These are phyloP conservation scores for Myopa testacea DNA, from an alignment of 2,888 invertebrate species.

Conservation along the genomic window DNA sequence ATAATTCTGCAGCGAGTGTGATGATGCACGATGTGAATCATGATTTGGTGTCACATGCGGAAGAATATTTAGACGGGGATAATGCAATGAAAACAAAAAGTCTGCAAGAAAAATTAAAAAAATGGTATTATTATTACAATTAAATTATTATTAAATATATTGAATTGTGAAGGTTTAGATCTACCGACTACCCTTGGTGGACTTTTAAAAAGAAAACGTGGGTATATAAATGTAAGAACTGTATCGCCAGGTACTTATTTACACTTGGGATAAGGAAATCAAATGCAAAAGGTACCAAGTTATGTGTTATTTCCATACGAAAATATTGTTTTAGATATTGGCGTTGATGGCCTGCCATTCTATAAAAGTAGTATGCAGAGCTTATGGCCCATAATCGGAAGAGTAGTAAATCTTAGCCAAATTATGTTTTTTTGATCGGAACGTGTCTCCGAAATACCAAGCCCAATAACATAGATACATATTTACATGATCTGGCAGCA, in stretches of 20 bases:
- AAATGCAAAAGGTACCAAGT: background rate
- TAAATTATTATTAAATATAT: background rate
- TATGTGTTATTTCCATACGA: background rate
- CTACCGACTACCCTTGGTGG: background rate
- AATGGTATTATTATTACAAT: background rate
- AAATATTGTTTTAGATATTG: background rate
- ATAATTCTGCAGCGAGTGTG: too few species aligned
- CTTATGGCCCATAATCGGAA: background rate
- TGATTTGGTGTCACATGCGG: too few species aligned
- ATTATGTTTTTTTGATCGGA: slow-evolving; percentile 12
- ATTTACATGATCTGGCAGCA: background rate
- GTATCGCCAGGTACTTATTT: too few species aligned
- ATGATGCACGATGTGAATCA: too few species aligned
- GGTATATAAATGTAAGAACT: background rate
- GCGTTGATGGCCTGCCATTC: background rate
- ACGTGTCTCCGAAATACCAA: background rate
- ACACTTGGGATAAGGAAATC: background rate
- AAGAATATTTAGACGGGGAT: too few species aligned
- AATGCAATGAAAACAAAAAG: too few species aligned
- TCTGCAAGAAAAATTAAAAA: background rate
- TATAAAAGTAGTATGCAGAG: background rate
- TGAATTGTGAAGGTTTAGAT: slow-evolving; percentile 4
- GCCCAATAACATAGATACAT: background rate
- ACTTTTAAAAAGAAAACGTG: background rate
- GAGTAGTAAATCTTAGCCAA: background rate